phyloP scores from a whole-genome alignment of 2,888 invertebrate species.

The Chydorus sphaericus region DNA sequence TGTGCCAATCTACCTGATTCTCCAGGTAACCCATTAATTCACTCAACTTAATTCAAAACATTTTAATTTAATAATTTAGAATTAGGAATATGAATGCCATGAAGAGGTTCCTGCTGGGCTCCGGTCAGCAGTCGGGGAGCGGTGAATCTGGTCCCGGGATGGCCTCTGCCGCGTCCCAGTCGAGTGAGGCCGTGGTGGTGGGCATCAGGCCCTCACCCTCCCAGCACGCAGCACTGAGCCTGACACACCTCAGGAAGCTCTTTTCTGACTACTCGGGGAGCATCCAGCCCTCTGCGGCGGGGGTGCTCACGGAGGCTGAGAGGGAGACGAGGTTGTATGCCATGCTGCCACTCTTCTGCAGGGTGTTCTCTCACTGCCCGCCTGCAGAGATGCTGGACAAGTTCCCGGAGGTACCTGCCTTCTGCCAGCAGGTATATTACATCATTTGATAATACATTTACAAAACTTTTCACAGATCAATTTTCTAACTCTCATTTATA shows the following conservation, averaged over 20 bases:
- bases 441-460: no score
- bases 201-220: constrained; percentile 13
- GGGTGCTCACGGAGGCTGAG: constrained; percentile 61
- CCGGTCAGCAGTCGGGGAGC: not conserved
- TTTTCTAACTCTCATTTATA: no score
- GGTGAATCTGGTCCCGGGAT: not conserved
- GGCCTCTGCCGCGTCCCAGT: not conserved
- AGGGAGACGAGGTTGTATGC: constrained; percentile 88
- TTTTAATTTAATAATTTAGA: not conserved
- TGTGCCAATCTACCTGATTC: no score
- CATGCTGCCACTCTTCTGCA: constrained; percentile 95
- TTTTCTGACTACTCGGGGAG: constrained; percentile 87
- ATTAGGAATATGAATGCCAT: constrained; percentile 15
- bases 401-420: constrained; percentile 88
- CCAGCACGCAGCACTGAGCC: constrained; percentile 58
- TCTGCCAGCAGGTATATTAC: constrained; percentile 89
- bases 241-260: constrained; percentile 90
- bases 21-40: no score
- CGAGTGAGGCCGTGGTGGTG: not conserved
- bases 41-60: no score
- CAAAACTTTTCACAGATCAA: no score
- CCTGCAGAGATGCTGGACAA: constrained; percentile 94
- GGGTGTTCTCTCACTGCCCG: constrained; percentile 86
- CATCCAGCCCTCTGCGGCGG: constrained; percentile 55
- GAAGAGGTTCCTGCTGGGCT: constrained; percentile 16